These are phyloP conservation scores for Ataeniobius toweri DNA, from an alignment of 2,797 vertebrate species.

Conservation along the genomic window DNA sequence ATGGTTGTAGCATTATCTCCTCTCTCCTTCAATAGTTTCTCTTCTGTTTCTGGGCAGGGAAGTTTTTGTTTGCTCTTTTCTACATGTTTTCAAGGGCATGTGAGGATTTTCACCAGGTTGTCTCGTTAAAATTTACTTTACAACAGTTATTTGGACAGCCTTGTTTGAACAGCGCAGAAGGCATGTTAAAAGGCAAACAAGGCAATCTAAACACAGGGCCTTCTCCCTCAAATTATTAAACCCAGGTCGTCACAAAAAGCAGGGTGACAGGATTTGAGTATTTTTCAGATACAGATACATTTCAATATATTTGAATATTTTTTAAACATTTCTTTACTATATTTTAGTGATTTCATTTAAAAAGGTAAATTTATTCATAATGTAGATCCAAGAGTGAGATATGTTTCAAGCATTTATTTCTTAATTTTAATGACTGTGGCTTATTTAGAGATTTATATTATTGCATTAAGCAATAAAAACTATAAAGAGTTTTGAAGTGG, in stretches of 20 bases:
- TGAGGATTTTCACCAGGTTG: neutral
- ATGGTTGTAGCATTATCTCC: neutral
- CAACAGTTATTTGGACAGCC: slow-evolving; percentile 5
- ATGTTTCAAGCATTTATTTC: neutral
- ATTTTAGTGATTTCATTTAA: neutral
- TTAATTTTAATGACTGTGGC: neutral
- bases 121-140: neutral
- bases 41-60: neutral
- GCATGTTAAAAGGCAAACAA: slow-evolving; percentile 14
- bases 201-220: slow-evolving; percentile 19
- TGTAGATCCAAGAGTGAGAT: neutral
- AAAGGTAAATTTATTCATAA: neutral
- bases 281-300: slow-evolving; percentile 3
- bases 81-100: neutral
- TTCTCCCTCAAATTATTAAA: slow-evolving; percentile 56
- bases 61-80: neutral
- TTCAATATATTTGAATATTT: neutral
- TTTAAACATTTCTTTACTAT: neutral
- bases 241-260: neutral
- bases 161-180: slow-evolving; percentile 45
- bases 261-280: neutral
- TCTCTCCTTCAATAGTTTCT: neutral
- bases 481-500: neutral
- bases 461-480: neutral
- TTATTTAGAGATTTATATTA: neutral